Base-by-base conservation (phyloP, 2,797 vertebrate genomes). In the Pseudochromis fuscus region DNA sequence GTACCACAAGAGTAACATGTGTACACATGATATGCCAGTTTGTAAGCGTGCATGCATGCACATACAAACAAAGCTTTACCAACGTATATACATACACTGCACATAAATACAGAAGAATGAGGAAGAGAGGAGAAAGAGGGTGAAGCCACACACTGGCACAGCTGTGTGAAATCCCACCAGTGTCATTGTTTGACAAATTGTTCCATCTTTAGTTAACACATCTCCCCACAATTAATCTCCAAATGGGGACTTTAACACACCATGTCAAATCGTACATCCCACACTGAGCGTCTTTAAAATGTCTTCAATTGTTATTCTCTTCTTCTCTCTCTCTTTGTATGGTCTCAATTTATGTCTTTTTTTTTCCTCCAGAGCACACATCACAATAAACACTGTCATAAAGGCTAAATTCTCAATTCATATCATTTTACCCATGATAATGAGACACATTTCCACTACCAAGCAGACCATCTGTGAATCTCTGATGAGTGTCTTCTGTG, bases 141-240 rank as follows among this genome's bases (percentile, higher is more conserved):
- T 0, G 0, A 66, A 51, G 62, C 7, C 42, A 21, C 44, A 44
- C 19, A 44, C 67, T 57, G 67, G 48, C 48, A 48, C 10, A 25
- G 61, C 59, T 60, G 10, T 16, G 21, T 28, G 25, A 59, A 62
- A 18, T 44, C 57, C 62, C 46, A 67, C 40, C 75, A 69, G 64
- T 71, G 67, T 81, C 71, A 80, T 68, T 68, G 63, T 84, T 84
- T 85, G 79, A 87, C 77, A 73, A 72, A 79, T 77, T 65, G 37
- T 37, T 85, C 74, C 46, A 82, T 67, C 78, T 73, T 64, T 50
- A 61, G 74, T 80, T 81, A 80, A 81, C 72, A 83, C 25, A 71
- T 16, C 49, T 79, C 67, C 66, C 64, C 61, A 44, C 69, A 67
- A 51, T 21, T 63, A 53, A 5, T 38, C 40, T 64, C 37, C 12